Percentiles rank a stretch among this genome's conserved stretches.
phyloP scores from a whole-genome alignment of 2,113 vertebrate species.

The Pygoscelis adeliae region DNA sequence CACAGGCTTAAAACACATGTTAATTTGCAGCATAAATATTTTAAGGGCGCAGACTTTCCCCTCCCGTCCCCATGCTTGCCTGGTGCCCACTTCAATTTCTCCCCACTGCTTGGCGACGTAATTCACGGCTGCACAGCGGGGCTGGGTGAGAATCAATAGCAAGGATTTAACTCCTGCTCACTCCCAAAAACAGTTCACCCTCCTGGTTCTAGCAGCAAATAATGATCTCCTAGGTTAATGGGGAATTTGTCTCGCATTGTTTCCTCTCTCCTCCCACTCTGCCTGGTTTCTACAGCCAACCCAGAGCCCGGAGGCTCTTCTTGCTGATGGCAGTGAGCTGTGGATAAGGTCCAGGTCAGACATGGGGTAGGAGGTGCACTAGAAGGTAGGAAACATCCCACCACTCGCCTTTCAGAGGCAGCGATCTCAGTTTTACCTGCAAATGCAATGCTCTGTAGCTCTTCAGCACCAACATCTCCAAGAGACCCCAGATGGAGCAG shows the following conservation, averaged over 20 bases:
- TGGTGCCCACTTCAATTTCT: background rate
- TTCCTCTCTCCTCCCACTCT: background rate
- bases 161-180: slow-evolving; percentile 17
- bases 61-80: background rate
- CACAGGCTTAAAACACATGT: background rate
- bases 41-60: background rate
- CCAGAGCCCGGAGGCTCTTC: background rate
- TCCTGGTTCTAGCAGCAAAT: background rate
- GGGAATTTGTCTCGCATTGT: background rate
- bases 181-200: background rate
- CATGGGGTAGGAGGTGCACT: background rate
- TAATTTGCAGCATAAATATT: slow-evolving; percentile 26
- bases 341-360: background rate
- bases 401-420: background rate
- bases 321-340: background rate
- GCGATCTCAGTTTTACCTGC: background rate
- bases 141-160: background rate
- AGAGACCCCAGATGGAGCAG: background rate
- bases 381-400: background rate
- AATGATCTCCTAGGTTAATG: background rate
- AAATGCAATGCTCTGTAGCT: background rate
- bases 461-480: background rate
- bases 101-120: background rate
- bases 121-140: background rate
- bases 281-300: background rate